Percentiles rank a stretch among this genome's conserved stretches.
Evolutionary conservation across 2,113 vertebrate species (phyloP).

Genomic region (Lynx canadensis): DNA sequence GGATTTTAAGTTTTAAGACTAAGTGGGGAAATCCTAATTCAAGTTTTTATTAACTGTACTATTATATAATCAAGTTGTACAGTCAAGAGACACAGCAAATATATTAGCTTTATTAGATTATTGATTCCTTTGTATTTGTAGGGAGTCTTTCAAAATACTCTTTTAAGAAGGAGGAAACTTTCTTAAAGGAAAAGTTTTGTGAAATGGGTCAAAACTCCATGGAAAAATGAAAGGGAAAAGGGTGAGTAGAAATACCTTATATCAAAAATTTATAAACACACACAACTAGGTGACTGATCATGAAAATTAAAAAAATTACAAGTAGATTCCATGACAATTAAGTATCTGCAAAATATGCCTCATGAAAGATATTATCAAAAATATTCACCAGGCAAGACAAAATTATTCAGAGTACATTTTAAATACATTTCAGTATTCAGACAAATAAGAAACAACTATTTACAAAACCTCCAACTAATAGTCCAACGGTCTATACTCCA

Average conservation of each 20-base stretch:
- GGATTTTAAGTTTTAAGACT: conserved; percentile 60
- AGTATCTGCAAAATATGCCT: neutral
- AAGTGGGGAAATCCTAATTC: conserved; percentile 65
- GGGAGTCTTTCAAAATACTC: conserved; percentile 52
- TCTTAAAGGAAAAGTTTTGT: conserved; percentile 32
- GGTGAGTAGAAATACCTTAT: neutral
- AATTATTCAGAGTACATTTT: neutral
- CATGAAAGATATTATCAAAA: neutral
- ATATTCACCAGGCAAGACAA: neutral
- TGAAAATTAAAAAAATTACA: conserved; percentile 3
- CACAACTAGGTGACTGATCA: conserved; percentile 40
- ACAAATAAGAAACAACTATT: neutral
- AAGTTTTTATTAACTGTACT: conserved; percentile 63
- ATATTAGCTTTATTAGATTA: conserved; percentile 73
- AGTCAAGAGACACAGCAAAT: conserved; percentile 57
- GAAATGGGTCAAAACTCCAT: conserved; percentile 55
- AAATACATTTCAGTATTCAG: conserved; percentile 11
- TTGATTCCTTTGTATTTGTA: conserved; percentile 53
- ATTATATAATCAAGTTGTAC: conserved; percentile 62
- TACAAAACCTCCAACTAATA: neutral
- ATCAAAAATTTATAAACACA: conserved; percentile 56
- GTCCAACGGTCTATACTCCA: neutral
- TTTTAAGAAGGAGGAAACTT: neutral
- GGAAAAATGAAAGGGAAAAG: neutral
- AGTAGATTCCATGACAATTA: conserved; percentile 44